Percentiles rank a stretch among this genome's conserved stretches.
Evolutionary conservation across 2,797 vertebrate genomes (phyloP).

Genomic region (Sus cebifrons): DNA sequence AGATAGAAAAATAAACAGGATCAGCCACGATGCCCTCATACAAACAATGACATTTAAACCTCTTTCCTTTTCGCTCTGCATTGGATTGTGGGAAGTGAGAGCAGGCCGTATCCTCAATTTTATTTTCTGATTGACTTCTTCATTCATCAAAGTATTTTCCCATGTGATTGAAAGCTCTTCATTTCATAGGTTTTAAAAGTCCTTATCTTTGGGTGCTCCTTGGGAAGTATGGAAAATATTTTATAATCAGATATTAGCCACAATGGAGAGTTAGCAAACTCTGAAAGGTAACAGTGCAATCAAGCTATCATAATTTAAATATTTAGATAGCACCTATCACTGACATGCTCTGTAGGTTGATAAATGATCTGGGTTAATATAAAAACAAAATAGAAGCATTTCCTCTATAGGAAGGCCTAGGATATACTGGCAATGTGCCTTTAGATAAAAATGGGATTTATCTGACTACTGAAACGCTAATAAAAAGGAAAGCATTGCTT

Average conservation of each 20-base stretch:
- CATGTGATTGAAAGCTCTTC: constrained; percentile 28
- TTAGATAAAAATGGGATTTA: constrained; percentile 20
- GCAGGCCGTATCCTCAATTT: not conserved
- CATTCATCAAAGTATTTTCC: constrained; percentile 40
- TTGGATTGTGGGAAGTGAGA: not conserved
- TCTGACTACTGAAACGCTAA: not conserved
- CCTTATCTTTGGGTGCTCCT: constrained; percentile 10
- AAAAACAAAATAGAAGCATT: constrained; percentile 66
- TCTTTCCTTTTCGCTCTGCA: not conserved
- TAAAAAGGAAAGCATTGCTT: not conserved
- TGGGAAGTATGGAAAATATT: constrained; percentile 54
- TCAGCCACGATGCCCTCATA: not conserved
- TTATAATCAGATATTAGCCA: constrained; percentile 59
- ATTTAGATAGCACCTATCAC: constrained; percentile 69
- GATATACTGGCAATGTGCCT: not conserved
- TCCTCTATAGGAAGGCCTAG: constrained; percentile 34
- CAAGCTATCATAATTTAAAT: constrained; percentile 65
- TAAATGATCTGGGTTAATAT: constrained; percentile 17
- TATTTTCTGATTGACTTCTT: not conserved
- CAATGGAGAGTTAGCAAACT: constrained; percentile 35
- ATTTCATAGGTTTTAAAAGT: constrained; percentile 27
- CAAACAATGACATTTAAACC: not conserved
- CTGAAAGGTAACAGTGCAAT: not conserved
- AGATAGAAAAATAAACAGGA: constrained; percentile 45
- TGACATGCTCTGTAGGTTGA: constrained; percentile 44